Base-by-base conservation (phyloP, 1,140 invertebrate genomes). In the Tachypleus tridentatus region DNA sequence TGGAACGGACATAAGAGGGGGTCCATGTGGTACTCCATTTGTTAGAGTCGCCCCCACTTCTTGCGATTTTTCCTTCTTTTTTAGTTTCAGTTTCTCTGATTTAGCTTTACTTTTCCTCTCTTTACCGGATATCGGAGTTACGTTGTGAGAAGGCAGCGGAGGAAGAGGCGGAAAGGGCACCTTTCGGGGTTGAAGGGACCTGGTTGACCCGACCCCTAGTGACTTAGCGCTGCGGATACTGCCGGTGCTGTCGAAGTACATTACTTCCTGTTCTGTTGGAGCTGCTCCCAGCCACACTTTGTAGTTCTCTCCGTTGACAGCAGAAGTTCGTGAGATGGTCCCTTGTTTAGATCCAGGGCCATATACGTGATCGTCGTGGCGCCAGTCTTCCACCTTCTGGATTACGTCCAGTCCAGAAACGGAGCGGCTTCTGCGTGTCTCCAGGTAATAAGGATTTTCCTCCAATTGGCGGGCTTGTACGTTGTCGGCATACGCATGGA, bases 401-500 rank as follows among this genome's bases (percentile, higher is more conserved):
- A 76, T 49, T 11, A 64, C 67, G 56, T 72, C 69, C 29, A 29
- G 29, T 29, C 29, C 29, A 29, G 29, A 29, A 8, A 72, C 59
- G 3, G 71, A 71, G 47, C 69, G 58, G 3, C 70, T 69, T 52
- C 71, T 63, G 10, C 67, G 64, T 11, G 58, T 67, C 50, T 69
- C 69, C 57, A 72, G 59, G 51, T 69, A 69, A 51, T 72, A 72
- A 5, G 70, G 69, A 59, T 67, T 70, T 59, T 72, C 72, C 11
- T 78, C 78, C 65, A 81, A 69, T 62, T 79, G 77, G 73, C 88
- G 89, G 48, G 89, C 92, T 74, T 94, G 93, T 64, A 89, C 91
- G 68, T 89, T 92, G 77, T 95, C 92, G 0, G 92, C 92, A 76
- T 95, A 95, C 47, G 93, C 90, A 77, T 95, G 92, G 76, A 96